A percentile compares a stretch with the other conserved stretches of the same genome.
Evolutionary conservation across 2,888 invertebrate species (phyloP).

Genomic region (Leptothorax acervorum): DNA sequence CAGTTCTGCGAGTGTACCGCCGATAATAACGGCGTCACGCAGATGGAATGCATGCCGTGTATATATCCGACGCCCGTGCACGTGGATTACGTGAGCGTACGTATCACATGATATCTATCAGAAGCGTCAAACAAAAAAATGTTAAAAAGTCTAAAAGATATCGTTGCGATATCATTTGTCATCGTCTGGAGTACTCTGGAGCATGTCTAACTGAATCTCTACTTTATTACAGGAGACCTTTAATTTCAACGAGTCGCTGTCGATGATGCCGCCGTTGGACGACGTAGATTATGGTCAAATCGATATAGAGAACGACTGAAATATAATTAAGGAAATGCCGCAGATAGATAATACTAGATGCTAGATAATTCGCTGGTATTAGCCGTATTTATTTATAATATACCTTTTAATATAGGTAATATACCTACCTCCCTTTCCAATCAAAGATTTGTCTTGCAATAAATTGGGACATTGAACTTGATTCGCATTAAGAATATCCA

Average conservation of each 20-base stretch:
- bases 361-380: conserved; percentile 33
- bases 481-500: background rate
- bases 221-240: conserved; percentile 80
- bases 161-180: background rate
- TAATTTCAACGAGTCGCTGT: conserved; percentile 79
- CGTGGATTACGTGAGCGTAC: conserved; percentile 86
- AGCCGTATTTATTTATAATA: conserved; percentile 65
- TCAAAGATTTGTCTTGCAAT: conserved; percentile 26
- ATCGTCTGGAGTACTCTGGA: background rate
- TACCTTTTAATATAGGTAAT: conserved; percentile 51
- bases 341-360: conserved; percentile 25
- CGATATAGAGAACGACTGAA: conserved; percentile 77
- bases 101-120: conserved; percentile 44
- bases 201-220: background rate
- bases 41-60: conserved; percentile 89
- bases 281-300: conserved; percentile 79
- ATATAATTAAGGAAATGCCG: conserved; percentile 7
- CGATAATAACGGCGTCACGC: conserved; percentile 89
- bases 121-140: background rate
- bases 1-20: conserved; percentile 91
- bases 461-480: background rate
- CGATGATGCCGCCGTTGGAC: conserved; percentile 77
- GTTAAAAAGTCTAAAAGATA: conserved; percentile 4
- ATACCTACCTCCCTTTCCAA: conserved; percentile 39
- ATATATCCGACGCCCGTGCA: conserved; percentile 86